Evolutionary conservation across 2,113 vertebrate species (phyloP), one percentile per base, ranked within the genome.

Genomic region (Neolamprologus toae): DNA sequence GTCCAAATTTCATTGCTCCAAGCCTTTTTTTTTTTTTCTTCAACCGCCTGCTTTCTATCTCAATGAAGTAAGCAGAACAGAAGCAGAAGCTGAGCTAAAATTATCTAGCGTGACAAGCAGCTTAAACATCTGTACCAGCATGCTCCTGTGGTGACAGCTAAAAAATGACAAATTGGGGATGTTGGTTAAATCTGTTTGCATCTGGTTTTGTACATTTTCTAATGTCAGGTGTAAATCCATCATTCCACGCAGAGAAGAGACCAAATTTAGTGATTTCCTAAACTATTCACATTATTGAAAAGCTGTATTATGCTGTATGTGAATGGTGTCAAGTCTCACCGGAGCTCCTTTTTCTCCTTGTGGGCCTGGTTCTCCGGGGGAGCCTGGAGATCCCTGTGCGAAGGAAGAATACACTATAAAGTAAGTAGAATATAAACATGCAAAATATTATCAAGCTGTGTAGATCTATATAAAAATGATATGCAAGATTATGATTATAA

Each of bases 341-440:
- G 92, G 88, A 86, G 95, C 83, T 89, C 97, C 98, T 82, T 71
- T 97, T 86, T 98, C 98, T 96, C 98, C 99, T 91, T 96, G 97
- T 49, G 92, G 96, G 89, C 98, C 98, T 88, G 83, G 92, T 84
- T 97, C 95, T 90, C 98, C 98, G 35, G 92, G 23, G 59, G 96
- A 87, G 79, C 99, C 98, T 63, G 97, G 94, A 53, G 97, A 95
- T 82, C 99, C 99, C 99, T 99, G 93, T 88, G 92, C 66, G 79
- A 92, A n/a, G 10, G 9, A 92, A 61, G 6, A 19, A 40, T 68
- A 68, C n/a, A 40, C 33, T 23, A 40, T 40, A 40, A 40, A 68
- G n/a, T 68, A 40, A 68, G 33, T 37, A 37, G 33, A 37, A 68
- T 68, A 68, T 40, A 68, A 49, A 86, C 35, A 86, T 1, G 71